Evolutionary conservation across 1,140 invertebrate genomes (phyloP).

Genomic region (Pogonognathellus flavescens): DNA sequence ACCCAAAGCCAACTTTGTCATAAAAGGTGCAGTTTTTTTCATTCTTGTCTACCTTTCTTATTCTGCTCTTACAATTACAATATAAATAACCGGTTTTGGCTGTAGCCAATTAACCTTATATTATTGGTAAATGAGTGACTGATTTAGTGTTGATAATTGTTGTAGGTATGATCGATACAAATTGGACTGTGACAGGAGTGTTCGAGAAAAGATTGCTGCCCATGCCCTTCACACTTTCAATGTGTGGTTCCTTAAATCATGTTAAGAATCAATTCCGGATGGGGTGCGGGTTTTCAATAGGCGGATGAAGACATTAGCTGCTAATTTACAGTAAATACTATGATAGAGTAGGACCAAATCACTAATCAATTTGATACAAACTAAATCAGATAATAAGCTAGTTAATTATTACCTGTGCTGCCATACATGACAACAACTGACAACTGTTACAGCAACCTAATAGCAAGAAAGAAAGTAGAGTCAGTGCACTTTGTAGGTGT

Average conservation of each 20-base stretch:
- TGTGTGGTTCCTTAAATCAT: conserved; percentile 95
- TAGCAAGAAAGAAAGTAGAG: background rate
- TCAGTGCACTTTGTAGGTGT: conserved; percentile 27
- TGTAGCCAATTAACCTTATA: conserved; percentile 26
- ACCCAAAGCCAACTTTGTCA: conserved; percentile 93
- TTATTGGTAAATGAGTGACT: background rate
- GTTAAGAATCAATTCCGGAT: conserved; percentile 88
- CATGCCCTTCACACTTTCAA: conserved; percentile 91
- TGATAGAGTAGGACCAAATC: conserved; percentile 23
- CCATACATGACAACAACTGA: conserved; percentile 42
- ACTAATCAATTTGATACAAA: conserved; percentile 40
- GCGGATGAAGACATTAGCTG: conserved; percentile 68
- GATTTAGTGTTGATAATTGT: conserved; percentile 32
- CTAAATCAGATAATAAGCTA: conserved; percentile 52
- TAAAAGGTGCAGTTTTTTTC: conserved; percentile 80
- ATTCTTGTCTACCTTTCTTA: too few species aligned
- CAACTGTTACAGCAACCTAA: conserved; percentile 6
- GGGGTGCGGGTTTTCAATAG: conserved; percentile 89
- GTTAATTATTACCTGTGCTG: conserved; percentile 16
- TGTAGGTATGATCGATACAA: conserved; percentile 91
- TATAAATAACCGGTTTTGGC: too few species aligned
- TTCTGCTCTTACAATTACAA: too few species aligned
- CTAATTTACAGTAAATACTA: conserved; percentile 46
- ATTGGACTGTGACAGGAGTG: conserved; percentile 94
- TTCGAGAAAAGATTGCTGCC: conserved; percentile 94